Conservation (phyloP, 1,140 invertebrate species). For the Solenopsis fugax region DNA sequence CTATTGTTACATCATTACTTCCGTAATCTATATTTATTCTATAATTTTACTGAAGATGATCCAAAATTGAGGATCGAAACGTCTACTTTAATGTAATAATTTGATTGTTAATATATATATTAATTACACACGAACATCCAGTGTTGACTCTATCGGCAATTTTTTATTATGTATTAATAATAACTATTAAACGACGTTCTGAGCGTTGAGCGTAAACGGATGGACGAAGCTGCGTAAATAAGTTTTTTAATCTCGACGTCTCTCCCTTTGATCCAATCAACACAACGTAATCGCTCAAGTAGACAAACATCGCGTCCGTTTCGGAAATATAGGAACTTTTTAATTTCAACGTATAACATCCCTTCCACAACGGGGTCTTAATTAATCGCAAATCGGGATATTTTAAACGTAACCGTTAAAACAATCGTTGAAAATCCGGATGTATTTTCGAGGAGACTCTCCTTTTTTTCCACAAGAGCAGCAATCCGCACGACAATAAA, state of each 20-base stretch:
- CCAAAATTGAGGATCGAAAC: too few species aligned
- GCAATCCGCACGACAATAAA: background rate
- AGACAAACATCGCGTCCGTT: too few species aligned
- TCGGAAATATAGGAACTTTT: background rate
- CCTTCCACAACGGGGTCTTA: too few species aligned
- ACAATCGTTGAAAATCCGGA: slow-evolving; percentile 8
- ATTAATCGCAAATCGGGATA: background rate
- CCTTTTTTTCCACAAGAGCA: background rate
- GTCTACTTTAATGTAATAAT: too few species aligned
- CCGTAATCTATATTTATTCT: too few species aligned
- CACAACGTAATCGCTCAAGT: background rate
- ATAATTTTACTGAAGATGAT: too few species aligned
- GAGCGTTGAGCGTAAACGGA: background rate
- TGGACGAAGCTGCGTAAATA: too few species aligned
- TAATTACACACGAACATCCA: too few species aligned
- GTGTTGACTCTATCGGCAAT: too few species aligned
- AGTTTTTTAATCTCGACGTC: slow-evolving; percentile 23
- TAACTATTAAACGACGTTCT: background rate
- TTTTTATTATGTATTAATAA: too few species aligned
- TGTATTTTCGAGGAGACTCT: background rate
- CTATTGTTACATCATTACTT: too few species aligned
- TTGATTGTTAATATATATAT: too few species aligned
- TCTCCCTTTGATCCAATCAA: background rate
- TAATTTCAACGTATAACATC: background rate
- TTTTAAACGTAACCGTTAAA: background rate